phyloP scores from a whole-genome alignment of 1,140 invertebrate species.

The Artemia franciscana region DNA sequence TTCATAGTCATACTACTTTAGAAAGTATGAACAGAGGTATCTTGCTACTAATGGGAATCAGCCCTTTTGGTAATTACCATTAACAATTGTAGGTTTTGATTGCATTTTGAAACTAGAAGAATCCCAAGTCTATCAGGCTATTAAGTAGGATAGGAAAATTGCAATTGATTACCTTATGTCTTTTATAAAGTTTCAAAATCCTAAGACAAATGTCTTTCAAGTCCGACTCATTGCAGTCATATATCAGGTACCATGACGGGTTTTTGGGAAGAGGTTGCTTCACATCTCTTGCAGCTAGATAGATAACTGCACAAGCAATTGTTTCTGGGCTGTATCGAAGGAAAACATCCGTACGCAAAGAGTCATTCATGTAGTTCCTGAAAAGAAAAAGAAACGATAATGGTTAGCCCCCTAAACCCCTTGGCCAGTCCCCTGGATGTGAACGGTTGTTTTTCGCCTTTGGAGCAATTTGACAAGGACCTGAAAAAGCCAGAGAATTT shows the following conservation, averaged over 20 bases:
- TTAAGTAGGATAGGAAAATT: neutral
- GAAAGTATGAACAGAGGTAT: no score
- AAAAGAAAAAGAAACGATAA: slow-evolving; percentile 3
- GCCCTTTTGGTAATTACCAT: neutral
- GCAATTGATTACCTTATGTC: slow-evolving; percentile 36
- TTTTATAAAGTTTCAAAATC: slow-evolving; percentile 59
- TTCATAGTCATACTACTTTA: no score
- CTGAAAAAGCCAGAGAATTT: no score
- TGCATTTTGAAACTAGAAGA: neutral
- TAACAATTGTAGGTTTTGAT: neutral
- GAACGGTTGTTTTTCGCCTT: no score
- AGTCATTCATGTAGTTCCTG: slow-evolving; percentile 98
- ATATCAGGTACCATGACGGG: slow-evolving; percentile 69
- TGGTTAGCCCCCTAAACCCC: neutral
- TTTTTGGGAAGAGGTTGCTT: slow-evolving; percentile 58
- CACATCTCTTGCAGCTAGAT: slow-evolving; percentile 67
- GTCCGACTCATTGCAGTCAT: slow-evolving; percentile 54
- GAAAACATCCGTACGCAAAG: slow-evolving; percentile 85
- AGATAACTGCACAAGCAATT: slow-evolving; percentile 95
- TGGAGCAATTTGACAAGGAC: no score
- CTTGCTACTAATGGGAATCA: no score
- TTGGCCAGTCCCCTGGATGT: neutral
- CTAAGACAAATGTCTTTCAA: slow-evolving; percentile 61
- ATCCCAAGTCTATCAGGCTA: slow-evolving; percentile 17
- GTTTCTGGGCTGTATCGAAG: slow-evolving; percentile 85